Base-by-base conservation (phyloP, 2,888 invertebrate species). In the Anoncus sp. region DNA sequence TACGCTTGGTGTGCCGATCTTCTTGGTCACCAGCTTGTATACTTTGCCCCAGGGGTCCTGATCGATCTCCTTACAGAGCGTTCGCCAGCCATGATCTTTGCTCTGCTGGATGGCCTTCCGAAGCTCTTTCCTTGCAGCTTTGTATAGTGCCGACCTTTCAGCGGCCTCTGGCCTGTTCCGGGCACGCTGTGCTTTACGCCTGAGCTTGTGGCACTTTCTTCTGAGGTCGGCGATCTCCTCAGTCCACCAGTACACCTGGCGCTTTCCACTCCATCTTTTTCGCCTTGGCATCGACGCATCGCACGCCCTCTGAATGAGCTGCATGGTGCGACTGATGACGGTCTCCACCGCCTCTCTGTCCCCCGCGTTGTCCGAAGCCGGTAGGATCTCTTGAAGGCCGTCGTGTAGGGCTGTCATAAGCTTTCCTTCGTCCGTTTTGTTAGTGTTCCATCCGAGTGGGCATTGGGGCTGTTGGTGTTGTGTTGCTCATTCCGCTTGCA, bases 191-290 rank as follows among this genome's bases (percentile, higher is more conserved):
- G 27, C 20, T 57, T 10, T 35, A 0, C 31, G 18, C 14, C 35
- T 45, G 9, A 18, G 31, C n/a, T 75, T 22, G 10, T 73, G 62
- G 18, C 77, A n/a, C n/a, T n/a, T 80, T 9, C 20, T 38, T 65
- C 43, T 77, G 12, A n/a, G 80, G 10, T 1, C 80, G 1, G 79
- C 80, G 18, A 82, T 82, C 14, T 82, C 79, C 0, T 60, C 55
- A 18, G 73, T 81, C 82, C 84, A 82, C 83, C 84, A 83, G 67
- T 82, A 80, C 2, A 55, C 80, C 7, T n/a, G n/a, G 79, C 63
- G 16, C 40, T 53, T 40, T 57, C 71, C 4, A 5, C 43, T 12
- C 3, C 12, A 14, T 24, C 12, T 9, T 55, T 12, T 16, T 14
- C n/a, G n/a, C n/a, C n/a, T 20, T 14, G 27, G 55, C 57, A 59